phyloP scores from a whole-genome alignment of 2,797 vertebrate genomes.

The Brotula barbata region DNA sequence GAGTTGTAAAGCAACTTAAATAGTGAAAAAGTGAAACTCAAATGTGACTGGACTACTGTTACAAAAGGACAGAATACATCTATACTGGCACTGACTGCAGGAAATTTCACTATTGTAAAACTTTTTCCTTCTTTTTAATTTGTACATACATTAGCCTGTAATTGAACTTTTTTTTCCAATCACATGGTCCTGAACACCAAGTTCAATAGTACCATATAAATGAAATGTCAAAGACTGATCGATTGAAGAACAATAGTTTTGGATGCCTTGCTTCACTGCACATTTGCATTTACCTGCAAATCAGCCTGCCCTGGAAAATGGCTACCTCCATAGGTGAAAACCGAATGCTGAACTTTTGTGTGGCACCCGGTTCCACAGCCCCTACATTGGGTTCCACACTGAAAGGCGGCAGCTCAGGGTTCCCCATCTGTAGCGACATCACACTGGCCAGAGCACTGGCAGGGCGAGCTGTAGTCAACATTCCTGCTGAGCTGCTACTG shows the following conservation, averaged over 20 bases:
- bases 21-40: no score
- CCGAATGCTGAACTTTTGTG: conserved; percentile 76
- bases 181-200: no score
- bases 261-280: not conserved
- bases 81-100: no score
- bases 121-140: no score
- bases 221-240: no score
- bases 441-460: conserved; percentile 52
- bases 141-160: no score
- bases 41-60: no score
- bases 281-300: conserved; percentile 85
- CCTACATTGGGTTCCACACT: conserved; percentile 81
- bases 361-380: conserved; percentile 68
- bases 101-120: no score
- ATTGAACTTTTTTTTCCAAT: no score
- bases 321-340: conserved; percentile 83
- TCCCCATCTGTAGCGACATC: conserved; percentile 37
- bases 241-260: no score
- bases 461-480: conserved; percentile 25
- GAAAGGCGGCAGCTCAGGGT: conserved; percentile 62
- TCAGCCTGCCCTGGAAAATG: conserved; percentile 79
- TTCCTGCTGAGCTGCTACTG: conserved; percentile 26
- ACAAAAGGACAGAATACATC: no score
- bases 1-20: not conserved
- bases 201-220: no score